Evolutionary conservation across 64 coral and sea anemone species (phyloP).

Genomic region (Pocillopora damicornis): DNA sequence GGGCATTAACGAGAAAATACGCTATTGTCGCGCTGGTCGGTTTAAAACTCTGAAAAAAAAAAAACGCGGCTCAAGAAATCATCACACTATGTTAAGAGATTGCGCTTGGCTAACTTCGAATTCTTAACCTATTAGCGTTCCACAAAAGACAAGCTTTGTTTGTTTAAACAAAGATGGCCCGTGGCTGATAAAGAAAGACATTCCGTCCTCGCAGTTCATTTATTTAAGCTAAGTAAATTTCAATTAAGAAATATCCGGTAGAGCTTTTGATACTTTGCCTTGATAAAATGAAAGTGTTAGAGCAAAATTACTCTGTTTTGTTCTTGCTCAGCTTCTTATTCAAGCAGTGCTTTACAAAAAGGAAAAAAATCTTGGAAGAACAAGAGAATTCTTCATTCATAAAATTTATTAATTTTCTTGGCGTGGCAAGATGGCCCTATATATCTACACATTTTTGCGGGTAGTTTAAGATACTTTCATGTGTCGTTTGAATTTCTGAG

Average conservation of each 20-base stretch:
- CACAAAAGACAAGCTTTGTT: conserved; percentile 76
- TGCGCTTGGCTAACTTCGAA: conserved; percentile 32
- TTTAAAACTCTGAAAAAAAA: conserved; percentile 33
- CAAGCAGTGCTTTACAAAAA: not conserved
- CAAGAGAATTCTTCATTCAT: not conserved
- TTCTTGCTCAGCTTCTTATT: not conserved
- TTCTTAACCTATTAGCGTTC: conserved; percentile 65
- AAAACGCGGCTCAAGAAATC: conserved; percentile 25
- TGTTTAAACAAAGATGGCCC: conserved; percentile 75
- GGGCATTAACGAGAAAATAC: conserved; percentile 61
- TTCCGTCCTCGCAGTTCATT: conserved; percentile 77
- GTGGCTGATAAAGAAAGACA: conserved; percentile 63
- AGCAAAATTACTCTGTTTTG: not conserved
- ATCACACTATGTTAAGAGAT: conserved; percentile 55
- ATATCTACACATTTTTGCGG: too few relatives aligned
- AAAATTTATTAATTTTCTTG: not conserved
- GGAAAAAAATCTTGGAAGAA: not conserved
- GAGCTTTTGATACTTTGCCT: conserved; percentile 36
- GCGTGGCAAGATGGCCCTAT: not conserved
- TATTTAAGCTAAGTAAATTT: conserved; percentile 86
- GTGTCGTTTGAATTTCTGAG: not conserved
- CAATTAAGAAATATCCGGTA: conserved; percentile 87
- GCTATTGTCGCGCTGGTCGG: conserved; percentile 14
- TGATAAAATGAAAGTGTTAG: conserved; percentile 38
- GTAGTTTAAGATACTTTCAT: too few relatives aligned